A percentile compares a stretch with the other conserved stretches of the same genome.
phyloP scores from a whole-genome alignment of 2,113 vertebrate species.

The Echinops telfairi region DNA sequence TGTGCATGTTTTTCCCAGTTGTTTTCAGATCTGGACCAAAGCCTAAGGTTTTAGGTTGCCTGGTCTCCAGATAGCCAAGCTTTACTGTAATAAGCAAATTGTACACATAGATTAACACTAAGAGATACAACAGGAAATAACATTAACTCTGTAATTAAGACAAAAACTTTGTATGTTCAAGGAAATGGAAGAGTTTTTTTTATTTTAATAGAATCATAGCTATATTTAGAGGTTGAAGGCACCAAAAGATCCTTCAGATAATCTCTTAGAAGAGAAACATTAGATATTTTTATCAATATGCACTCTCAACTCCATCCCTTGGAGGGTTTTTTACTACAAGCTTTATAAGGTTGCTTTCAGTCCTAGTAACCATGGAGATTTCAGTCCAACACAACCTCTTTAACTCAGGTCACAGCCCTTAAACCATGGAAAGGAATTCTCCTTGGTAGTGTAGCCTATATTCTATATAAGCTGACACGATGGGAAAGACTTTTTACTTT shows the following conservation, averaged over 20 bases:
- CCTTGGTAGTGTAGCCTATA: too few relatives aligned
- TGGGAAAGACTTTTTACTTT: too few relatives aligned
- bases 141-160: conserved; percentile 72
- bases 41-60: conserved; percentile 67
- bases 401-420: too few relatives aligned
- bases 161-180: conserved; percentile 66
- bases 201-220: conserved; percentile 39
- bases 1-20: conserved; percentile 45
- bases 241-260: conserved; percentile 44
- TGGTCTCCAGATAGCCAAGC: conserved; percentile 76
- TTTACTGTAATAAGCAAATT: conserved; percentile 78
- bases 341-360: neutral
- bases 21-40: conserved; percentile 68
- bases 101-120: conserved; percentile 71
- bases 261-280: conserved; percentile 54
- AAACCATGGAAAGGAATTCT: too few relatives aligned
- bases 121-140: conserved; percentile 74
- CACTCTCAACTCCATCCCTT: neutral
- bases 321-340: neutral
- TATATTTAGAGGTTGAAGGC: conserved; percentile 12
- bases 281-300: conserved; percentile 19
- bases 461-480: too few relatives aligned
- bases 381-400: too few relatives aligned
- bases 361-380: too few relatives aligned
- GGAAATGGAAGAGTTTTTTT: conserved; percentile 62